Percentiles rank a stretch among this genome's conserved stretches.
These are phyloP conservation scores for Eupithecia exiguata DNA, from an alignment of 2,888 invertebrate species.

Conservation along the genomic window DNA sequence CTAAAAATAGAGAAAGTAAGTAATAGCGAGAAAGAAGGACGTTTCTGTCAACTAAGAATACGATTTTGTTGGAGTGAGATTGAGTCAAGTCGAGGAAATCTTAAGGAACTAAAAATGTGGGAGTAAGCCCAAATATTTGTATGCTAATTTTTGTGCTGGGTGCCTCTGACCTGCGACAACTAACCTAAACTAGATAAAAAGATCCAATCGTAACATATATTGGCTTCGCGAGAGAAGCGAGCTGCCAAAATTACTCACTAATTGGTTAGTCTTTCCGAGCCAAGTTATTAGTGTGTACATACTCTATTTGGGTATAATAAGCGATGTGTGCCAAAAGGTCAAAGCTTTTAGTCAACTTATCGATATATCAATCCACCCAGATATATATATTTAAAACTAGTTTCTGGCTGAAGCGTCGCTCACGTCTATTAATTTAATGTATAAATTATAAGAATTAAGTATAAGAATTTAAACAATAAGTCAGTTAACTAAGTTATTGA, in stretches of 20 bases:
- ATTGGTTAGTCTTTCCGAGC: background rate
- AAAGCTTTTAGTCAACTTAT: background rate
- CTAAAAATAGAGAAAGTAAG: too few species aligned
- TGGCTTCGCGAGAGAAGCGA: background rate
- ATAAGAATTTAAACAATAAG: too few species aligned
- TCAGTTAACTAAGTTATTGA: too few species aligned
- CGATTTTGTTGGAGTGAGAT: too few species aligned
- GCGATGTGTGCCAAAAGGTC: background rate
- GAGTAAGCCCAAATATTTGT: too few species aligned
- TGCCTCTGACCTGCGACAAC: background rate
- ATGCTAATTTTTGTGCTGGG: too few species aligned
- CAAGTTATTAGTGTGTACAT: constrained; percentile 1
- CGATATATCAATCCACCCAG: background rate
- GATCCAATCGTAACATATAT: constrained; percentile 1
- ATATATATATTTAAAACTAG: background rate
- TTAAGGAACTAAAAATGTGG: too few species aligned
- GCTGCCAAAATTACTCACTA: constrained; percentile 15
- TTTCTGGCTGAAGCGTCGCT: background rate
- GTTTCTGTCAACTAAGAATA: too few species aligned
- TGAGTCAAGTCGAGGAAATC: too few species aligned
- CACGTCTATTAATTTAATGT: too few species aligned
- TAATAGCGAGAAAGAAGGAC: too few species aligned
- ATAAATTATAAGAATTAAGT: too few species aligned
- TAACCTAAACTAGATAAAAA: background rate
- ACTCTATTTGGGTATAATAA: constrained; percentile 1